A percentile compares a stretch with the other conserved stretches of the same genome.
phyloP scores from a whole-genome alignment of 2,888 invertebrate genomes.

The Yponomeuta cagnagella region DNA sequence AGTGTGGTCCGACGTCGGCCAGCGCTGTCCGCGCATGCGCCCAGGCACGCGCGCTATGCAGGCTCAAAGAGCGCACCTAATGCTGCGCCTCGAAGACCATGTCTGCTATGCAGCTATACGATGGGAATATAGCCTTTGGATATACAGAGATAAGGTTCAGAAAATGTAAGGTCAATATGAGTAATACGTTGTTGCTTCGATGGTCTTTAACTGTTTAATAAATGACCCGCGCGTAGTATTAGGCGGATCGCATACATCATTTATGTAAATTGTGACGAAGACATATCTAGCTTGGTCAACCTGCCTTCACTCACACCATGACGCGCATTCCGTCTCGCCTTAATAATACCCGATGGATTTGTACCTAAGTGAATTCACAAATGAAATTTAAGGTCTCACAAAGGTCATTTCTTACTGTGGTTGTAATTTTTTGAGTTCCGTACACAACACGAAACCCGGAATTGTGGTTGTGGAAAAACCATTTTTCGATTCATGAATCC shows the following conservation, averaged over 20 bases:
- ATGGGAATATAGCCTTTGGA: background rate
- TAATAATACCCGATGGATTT: conserved; percentile 34
- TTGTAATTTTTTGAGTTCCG: too few species aligned
- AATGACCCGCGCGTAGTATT: conserved; percentile 67
- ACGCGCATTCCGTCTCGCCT: conserved; percentile 59
- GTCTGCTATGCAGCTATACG: background rate
- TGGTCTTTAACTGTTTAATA: conserved; percentile 49
- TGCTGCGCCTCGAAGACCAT: conserved; percentile 30
- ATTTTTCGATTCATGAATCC: too few species aligned
- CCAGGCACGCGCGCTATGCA: conserved; percentile 69
- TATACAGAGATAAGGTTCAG: background rate
- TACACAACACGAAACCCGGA: too few species aligned
- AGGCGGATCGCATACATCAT: conserved; percentile 74
- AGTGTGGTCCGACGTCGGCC: conserved; percentile 58
- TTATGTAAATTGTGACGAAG: conserved; percentile 76
- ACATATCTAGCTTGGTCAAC: conserved; percentile 64
- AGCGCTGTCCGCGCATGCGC: conserved; percentile 56
- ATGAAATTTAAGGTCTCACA: conserved; percentile 32
- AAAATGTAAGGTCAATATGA: background rate
- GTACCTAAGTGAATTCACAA: conserved; percentile 47
- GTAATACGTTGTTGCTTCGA: background rate
- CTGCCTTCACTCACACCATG: conserved; percentile 60
- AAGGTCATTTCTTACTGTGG: too few species aligned
- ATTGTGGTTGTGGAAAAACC: too few species aligned
- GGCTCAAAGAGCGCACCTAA: conserved; percentile 41